phyloP scores from a whole-genome alignment of 2,797 vertebrate genomes.

The Etheostoma perlongum region DNA sequence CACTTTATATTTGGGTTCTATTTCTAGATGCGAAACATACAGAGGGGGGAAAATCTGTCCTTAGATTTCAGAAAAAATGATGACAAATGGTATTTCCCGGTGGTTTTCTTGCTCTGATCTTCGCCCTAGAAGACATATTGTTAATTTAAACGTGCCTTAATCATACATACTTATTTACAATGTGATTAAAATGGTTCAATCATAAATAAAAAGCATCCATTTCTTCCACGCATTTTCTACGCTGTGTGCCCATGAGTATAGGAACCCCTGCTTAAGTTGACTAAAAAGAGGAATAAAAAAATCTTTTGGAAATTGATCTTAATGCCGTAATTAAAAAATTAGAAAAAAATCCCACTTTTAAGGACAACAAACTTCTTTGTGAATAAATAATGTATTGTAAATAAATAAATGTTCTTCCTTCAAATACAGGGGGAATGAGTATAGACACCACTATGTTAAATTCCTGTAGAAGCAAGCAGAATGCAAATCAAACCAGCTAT shows the following conservation, averaged over 20 bases:
- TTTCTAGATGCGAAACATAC: slow-evolving; percentile 40
- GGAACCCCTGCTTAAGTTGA: too few relatives aligned
- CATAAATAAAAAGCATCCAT: slow-evolving; percentile 14
- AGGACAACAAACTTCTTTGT: too few relatives aligned
- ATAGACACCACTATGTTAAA: too few relatives aligned
- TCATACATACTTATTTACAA: slow-evolving; percentile 6
- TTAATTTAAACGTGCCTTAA: slow-evolving; percentile 22
- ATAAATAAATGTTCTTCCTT: too few relatives aligned
- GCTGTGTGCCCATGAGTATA: neutral
- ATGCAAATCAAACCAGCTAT: too few relatives aligned
- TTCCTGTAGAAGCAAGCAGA: too few relatives aligned
- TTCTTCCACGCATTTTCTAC: slow-evolving; percentile 18
- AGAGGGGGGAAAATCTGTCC: slow-evolving; percentile 6
- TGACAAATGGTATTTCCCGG: slow-evolving; percentile 32
- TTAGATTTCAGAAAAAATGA: slow-evolving; percentile 36
- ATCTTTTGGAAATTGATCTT: too few relatives aligned
- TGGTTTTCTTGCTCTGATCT: slow-evolving; percentile 15
- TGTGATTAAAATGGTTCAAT: neutral
- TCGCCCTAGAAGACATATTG: slow-evolving; percentile 7
- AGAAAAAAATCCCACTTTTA: too few relatives aligned
- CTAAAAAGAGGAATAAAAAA: too few relatives aligned
- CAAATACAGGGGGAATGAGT: too few relatives aligned
- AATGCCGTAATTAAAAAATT: too few relatives aligned
- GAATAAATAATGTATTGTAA: too few relatives aligned
- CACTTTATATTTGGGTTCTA: slow-evolving; percentile 62